Conservation (phyloP, 2,797 vertebrate genomes). For the Epinephelus coioides region DNA sequence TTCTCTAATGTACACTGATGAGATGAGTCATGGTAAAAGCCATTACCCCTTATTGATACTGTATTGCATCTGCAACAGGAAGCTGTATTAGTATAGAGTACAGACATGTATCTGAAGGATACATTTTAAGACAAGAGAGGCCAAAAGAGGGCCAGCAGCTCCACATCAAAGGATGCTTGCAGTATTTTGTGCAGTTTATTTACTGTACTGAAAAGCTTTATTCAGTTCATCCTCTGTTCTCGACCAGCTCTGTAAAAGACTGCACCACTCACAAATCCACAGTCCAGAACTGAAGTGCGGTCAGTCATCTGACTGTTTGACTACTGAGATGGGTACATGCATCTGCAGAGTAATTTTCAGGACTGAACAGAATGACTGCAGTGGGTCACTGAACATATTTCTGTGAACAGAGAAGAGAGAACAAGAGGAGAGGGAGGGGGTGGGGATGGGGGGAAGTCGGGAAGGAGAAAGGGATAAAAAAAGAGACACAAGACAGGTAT, state of each 20-base stretch:
- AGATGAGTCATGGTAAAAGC: slow-evolving; percentile 56
- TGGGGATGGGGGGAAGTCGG: neutral
- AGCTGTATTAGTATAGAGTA: slow-evolving; percentile 5
- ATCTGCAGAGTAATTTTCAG: slow-evolving; percentile 56
- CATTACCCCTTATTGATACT: slow-evolving; percentile 48
- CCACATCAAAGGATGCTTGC: neutral
- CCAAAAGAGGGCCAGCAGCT: neutral
- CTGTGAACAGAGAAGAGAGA: slow-evolving; percentile 53
- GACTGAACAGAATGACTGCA: slow-evolving; percentile 52
- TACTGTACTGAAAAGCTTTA: slow-evolving; percentile 11
- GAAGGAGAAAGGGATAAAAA: slow-evolving; percentile 10
- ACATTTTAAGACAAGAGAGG: neutral
- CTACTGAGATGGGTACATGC: slow-evolving; percentile 43
- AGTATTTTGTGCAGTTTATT: neutral
- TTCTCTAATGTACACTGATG: slow-evolving; percentile 38
- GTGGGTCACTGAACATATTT: slow-evolving; percentile 61
- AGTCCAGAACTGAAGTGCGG: slow-evolving; percentile 25
- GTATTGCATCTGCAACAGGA: slow-evolving; percentile 17
- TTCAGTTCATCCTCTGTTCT: slow-evolving; percentile 23
- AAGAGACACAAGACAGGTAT: slow-evolving; percentile 65
- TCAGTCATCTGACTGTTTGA: slow-evolving; percentile 42
- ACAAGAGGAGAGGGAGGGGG: slow-evolving; percentile 1
- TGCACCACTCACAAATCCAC: slow-evolving; percentile 42
- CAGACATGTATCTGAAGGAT: slow-evolving; percentile 9
- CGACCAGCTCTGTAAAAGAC: slow-evolving; percentile 17